Evolutionary conservation across 2,797 vertebrate species (phyloP).

Genomic region (Rhabdophis nuchalis): DNA sequence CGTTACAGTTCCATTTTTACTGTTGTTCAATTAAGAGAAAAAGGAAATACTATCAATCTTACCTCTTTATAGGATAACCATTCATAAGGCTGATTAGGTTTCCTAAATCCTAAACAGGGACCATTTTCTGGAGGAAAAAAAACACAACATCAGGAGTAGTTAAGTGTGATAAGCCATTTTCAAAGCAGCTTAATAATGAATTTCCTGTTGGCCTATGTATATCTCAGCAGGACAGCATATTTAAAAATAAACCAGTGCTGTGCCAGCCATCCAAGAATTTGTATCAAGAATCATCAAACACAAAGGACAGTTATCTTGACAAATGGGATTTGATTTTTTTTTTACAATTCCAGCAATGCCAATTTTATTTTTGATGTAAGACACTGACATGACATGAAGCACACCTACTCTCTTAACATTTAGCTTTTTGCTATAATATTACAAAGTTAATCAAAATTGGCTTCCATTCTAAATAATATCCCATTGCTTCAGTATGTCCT

Average conservation of each 20-base stretch:
- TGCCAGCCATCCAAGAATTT: not conserved
- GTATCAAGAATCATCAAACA: not conserved
- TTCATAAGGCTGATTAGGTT: slow-evolving; percentile 91
- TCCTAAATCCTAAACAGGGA: slow-evolving; percentile 91
- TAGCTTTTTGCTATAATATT: fast-evolving
- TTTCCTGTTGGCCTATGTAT: not conserved
- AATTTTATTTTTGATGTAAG: not conserved
- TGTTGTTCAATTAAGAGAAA: not conserved
- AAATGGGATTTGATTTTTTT: not conserved
- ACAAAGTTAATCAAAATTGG: not conserved
- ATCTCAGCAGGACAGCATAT: not conserved
- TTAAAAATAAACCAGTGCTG: not conserved
- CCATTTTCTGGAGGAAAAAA: slow-evolving; percentile 74
- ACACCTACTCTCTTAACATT: not conserved
- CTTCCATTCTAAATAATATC: slow-evolving; percentile 1
- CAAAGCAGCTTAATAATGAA: fast-evolving
- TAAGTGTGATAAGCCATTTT: not conserved
- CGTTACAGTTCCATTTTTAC: not conserved
- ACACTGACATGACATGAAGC: not conserved
- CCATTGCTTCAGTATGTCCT: fast-evolving
- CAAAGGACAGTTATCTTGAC: not conserved
- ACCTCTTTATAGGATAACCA: slow-evolving; percentile 98
- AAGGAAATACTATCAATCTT: slow-evolving; percentile 43
- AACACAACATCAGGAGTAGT: not conserved
- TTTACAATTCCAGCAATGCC: not conserved